phyloP scores from a whole-genome alignment of 2,888 invertebrate species.

The Pachliopta kotzebuea region DNA sequence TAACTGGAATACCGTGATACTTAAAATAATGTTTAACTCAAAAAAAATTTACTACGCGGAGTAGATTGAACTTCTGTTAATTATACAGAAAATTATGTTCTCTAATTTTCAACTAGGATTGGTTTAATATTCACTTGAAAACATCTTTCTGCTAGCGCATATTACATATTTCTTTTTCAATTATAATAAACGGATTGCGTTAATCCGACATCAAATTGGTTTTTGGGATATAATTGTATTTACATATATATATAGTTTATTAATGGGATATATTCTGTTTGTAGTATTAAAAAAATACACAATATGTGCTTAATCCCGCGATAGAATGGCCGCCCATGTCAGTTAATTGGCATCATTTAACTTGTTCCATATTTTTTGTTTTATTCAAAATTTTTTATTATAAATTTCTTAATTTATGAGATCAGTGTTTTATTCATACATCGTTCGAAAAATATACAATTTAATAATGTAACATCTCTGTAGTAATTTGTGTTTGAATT shows the following conservation, averaged over 20 bases:
- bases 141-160: background rate
- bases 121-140: background rate
- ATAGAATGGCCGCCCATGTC: constrained; percentile 11
- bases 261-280: too few relatives aligned
- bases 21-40: too few relatives aligned
- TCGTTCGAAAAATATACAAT: background rate
- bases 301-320: constrained; percentile 22
- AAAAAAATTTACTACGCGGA: too few relatives aligned
- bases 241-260: too few relatives aligned
- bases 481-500: background rate
- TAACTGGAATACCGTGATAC: background rate
- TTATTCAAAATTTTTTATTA: background rate
- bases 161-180: background rate
- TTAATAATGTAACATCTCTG: background rate
- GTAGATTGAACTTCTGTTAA: too few relatives aligned
- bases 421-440: too few relatives aligned
- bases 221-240: constrained; percentile 11
- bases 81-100: background rate
- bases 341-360: constrained; percentile 30
- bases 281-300: constrained; percentile 21
- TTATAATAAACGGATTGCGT: background rate
- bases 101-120: background rate
- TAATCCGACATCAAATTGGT: constrained; percentile 8
- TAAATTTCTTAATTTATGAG: background rate
- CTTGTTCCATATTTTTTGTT: background rate